These are phyloP conservation scores for Bemisia tabaci DNA, from an alignment of 1,140 invertebrate genomes.

Conservation along the genomic window DNA sequence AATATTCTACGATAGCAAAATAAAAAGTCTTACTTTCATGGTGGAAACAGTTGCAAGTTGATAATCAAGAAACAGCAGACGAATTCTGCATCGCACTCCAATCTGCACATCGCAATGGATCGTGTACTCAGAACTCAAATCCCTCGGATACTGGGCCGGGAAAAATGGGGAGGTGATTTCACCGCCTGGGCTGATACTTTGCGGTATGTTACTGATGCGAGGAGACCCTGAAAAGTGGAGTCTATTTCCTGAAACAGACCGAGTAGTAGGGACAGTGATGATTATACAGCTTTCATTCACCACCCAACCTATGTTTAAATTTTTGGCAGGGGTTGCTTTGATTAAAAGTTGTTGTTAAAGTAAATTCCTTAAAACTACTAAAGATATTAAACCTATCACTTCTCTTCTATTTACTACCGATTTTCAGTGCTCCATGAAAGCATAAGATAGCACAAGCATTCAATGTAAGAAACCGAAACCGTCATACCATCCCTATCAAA, in stretches of 20 bases:
- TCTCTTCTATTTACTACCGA: no score
- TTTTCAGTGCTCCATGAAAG: no score
- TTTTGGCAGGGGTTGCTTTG: no score
- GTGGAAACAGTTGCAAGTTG: constrained; percentile 49
- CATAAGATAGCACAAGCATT: no score
- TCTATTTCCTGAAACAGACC: constrained; percentile 40
- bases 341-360: no score
- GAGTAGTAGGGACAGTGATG: background rate
- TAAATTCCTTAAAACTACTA: no score
- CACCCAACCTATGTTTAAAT: no score
- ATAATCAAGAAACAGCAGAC: constrained; percentile 54
- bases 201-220: constrained; percentile 27
- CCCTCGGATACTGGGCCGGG: constrained; percentile 49
- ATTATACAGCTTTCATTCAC: constrained; percentile 4
- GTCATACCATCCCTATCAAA: no score
- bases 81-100: constrained; percentile 37
- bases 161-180: constrained; percentile 52
- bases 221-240: constrained; percentile 39
- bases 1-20: no score
- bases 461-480: no score
- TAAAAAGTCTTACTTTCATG: constrained; percentile 48
- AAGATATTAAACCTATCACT: no score
- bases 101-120: constrained; percentile 36
- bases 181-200: constrained; percentile 29
- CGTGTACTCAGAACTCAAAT: constrained; percentile 50